phyloP scores from a whole-genome alignment of 2,888 invertebrate species.

The Thereva unica region DNA sequence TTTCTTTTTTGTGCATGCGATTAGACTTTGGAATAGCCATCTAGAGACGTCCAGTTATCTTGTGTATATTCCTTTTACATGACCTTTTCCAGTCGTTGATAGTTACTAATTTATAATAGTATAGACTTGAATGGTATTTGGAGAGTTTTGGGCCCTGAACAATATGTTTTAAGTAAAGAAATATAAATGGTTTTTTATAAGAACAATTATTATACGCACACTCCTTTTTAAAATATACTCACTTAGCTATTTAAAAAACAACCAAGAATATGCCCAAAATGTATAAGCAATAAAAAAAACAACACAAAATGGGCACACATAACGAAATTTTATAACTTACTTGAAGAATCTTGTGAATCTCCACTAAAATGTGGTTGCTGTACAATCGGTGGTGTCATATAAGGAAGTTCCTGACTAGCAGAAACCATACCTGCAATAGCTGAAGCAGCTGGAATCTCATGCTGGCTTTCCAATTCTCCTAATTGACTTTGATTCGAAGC shows the following conservation, averaged over 20 bases:
- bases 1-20: too few species aligned
- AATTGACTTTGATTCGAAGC: slow-evolving; percentile 42
- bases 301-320: background rate
- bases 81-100: too few species aligned
- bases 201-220: too few species aligned
- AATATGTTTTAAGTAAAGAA: too few species aligned
- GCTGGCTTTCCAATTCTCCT: slow-evolving; percentile 37
- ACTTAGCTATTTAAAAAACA: slow-evolving; percentile 77
- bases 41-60: too few species aligned
- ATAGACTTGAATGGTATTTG: too few species aligned
- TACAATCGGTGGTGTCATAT: slow-evolving; percentile 81
- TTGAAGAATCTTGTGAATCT: slow-evolving; percentile 86
- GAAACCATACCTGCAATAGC: slow-evolving; percentile 85
- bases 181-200: too few species aligned
- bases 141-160: too few species aligned
- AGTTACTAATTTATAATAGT: too few species aligned
- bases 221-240: too few species aligned
- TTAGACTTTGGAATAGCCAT: too few species aligned
- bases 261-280: slow-evolving; percentile 25
- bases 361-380: slow-evolving; percentile 79
- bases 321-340: slow-evolving; percentile 58
- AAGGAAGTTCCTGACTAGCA: slow-evolving; percentile 85
- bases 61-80: too few species aligned
- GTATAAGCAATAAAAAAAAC: slow-evolving; percentile 7
- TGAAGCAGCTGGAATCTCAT: slow-evolving; percentile 76